Base-by-base conservation (phyloP, 2,888 invertebrate species). In the Aleiodes leptofemur region DNA sequence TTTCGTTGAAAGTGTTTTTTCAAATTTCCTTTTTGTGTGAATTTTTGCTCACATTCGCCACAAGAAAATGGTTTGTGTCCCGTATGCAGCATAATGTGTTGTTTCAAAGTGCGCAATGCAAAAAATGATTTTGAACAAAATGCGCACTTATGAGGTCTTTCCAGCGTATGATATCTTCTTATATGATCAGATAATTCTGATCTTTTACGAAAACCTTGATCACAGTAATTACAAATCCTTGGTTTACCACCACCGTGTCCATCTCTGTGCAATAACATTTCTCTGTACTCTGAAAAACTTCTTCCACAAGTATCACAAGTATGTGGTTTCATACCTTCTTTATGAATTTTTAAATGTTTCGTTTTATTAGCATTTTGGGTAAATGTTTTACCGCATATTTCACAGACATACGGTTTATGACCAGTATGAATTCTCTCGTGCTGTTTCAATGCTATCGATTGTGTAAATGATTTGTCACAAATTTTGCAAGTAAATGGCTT, bases 261-360 rank as follows among this genome's bases (percentile, higher is more conserved):
- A 1, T 79, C 81, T 7, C 75, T 71, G 31, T 83, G 83, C 61
- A 82, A 76, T 59, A 77, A 79, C 82, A 83, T 80, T 59, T 83
- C 82, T 6, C 69, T 73, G 6, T 76, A 29, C 7, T 82, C 80
- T 31, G 80, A 78, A 64, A 81, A 83, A 64, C 81, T 82, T 29
- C 81, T 69, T 9, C 82, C 79, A 77, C 83, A 83, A 14, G 80
- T 70, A 11, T 73, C 76, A 31, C 81, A 82, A n/a, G 81, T 79
- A 50, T 81, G 78, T 0, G 82, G 80, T 31, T 79, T 81, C 4
- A 76, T 77, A 11, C 83, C 83, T 16, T 82, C 81, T 16, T 81
- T 80, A 66, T 83, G 83, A 31, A 83, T 83, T 69, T 82, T 81
- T 8, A 82, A 77, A 64, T 83, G 83, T 14, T 83, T 83, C 14